These are phyloP conservation scores for Agrypnus murinus DNA, from an alignment of 2,888 invertebrate species.

Conservation along the genomic window DNA sequence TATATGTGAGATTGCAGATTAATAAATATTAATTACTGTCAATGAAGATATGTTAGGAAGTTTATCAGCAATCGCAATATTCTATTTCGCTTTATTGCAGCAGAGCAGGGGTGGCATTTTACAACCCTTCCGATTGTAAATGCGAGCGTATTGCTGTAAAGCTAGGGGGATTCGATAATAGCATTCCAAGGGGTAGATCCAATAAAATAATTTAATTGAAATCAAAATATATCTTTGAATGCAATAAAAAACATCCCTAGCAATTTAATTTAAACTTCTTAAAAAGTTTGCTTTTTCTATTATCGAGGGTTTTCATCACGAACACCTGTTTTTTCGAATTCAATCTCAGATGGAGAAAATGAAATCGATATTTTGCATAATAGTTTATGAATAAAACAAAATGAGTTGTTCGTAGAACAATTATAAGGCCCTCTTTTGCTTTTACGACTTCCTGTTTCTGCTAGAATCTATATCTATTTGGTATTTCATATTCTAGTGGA, in stretches of 20 bases:
- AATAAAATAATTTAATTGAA: conserved; percentile 71
- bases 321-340: too few relatives aligned
- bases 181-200: conserved; percentile 69
- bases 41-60: background rate
- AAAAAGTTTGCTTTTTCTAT: conserved; percentile 8
- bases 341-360: too few relatives aligned
- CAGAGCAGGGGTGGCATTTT: background rate
- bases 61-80: conserved; percentile 17
- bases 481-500: too few relatives aligned
- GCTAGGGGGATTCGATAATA: conserved; percentile 64
- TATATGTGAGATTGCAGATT: too few relatives aligned
- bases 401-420: too few relatives aligned
- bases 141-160: conserved; percentile 37
- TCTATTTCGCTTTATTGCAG: background rate
- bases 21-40: too few relatives aligned
- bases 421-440: too few relatives aligned
- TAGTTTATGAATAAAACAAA: too few relatives aligned
- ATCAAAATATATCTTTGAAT: conserved; percentile 68
- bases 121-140: conserved; percentile 51
- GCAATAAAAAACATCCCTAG: conserved; percentile 62
- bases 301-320: background rate
- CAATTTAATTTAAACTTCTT: conserved; percentile 59
- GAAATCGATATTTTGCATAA: too few relatives aligned
- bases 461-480: too few relatives aligned
- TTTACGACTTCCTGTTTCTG: too few relatives aligned